Conservation (phyloP, 2,888 invertebrate species). For the Exocentrus adspersus region DNA sequence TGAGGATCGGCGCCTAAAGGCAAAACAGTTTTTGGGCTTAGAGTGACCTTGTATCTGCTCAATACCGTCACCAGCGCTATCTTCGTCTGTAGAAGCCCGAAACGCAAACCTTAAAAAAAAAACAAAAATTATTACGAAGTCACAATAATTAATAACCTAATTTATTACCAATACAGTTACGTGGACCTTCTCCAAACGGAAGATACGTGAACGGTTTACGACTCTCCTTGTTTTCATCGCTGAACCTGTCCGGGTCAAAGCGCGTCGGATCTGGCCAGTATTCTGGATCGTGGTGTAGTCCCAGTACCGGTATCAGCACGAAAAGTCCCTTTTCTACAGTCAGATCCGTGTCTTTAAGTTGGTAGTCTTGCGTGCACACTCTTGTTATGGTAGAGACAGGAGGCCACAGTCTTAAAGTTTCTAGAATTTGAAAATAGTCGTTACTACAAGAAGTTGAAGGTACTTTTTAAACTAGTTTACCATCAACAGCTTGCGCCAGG, state of each 20-base stretch:
- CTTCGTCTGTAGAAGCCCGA: slow-evolving; percentile 52
- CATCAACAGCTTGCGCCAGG: slow-evolving; percentile 56
- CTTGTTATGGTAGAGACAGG: slow-evolving; percentile 51
- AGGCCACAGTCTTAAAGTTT: slow-evolving; percentile 60
- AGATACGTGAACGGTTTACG: slow-evolving; percentile 51
- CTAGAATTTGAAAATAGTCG: slow-evolving; percentile 49
- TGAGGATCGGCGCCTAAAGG: slow-evolving; percentile 39
- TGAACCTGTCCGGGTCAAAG: slow-evolving; percentile 61
- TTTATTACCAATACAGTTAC: slow-evolving; percentile 56
- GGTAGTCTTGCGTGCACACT: slow-evolving; percentile 48
- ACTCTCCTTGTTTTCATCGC: slow-evolving; percentile 50
- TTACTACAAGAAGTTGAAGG: neutral
- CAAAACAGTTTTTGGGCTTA: slow-evolving; percentile 37
- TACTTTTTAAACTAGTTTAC: slow-evolving; percentile 23
- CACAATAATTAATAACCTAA: too few relatives aligned
- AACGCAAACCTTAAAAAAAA: slow-evolving; percentile 46
- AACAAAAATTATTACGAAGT: neutral
- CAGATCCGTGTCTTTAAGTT: slow-evolving; percentile 42
- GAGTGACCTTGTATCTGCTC: slow-evolving; percentile 42
- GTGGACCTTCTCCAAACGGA: slow-evolving; percentile 56
- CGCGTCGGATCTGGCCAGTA: slow-evolving; percentile 58
- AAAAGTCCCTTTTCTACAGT: slow-evolving; percentile 52
- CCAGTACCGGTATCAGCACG: slow-evolving; percentile 53
- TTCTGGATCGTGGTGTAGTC: slow-evolving; percentile 56
- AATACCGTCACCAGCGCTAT: slow-evolving; percentile 46